These are phyloP conservation scores for Macrocentrus cingulum DNA, from an alignment of 1,140 invertebrate species.

Conservation along the genomic window DNA sequence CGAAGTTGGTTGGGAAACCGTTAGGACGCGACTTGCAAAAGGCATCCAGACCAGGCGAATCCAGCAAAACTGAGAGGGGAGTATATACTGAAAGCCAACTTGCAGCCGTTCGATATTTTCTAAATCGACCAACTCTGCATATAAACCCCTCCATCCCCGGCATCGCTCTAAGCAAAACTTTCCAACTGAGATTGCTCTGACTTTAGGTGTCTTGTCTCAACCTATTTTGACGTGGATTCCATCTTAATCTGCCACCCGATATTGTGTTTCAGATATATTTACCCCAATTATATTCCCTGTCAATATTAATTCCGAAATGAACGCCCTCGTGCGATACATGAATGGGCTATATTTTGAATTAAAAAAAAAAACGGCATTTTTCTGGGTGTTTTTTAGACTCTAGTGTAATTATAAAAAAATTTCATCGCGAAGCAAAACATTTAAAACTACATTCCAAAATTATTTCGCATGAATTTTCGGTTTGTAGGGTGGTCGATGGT, in stretches of 20 bases:
- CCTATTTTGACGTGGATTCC: conserved; percentile 4
- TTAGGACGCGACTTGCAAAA: conserved; percentile 14
- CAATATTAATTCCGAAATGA: background rate
- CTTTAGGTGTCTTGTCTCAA: conserved; percentile 1
- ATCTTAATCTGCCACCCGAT: conserved; percentile 12
- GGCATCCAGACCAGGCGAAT: conserved; percentile 19
- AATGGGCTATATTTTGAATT: too few species aligned
- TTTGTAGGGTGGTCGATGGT: too few species aligned
- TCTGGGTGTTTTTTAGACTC: too few species aligned
- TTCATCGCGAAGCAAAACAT: too few species aligned
- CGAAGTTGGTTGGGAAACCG: conserved; percentile 15
- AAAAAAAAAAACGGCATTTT: too few species aligned
- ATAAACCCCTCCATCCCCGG: background rate
- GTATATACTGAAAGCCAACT: too few species aligned
- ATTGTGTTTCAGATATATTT: background rate
- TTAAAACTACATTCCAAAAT: too few species aligned
- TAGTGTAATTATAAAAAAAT: too few species aligned
- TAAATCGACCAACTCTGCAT: conserved; percentile 17
- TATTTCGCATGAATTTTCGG: too few species aligned
- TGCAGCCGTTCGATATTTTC: conserved; percentile 21
- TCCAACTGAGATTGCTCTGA: conserved; percentile 22
- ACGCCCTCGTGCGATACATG: too few species aligned
- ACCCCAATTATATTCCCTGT: too few species aligned
- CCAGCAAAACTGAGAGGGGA: conserved; percentile 2
- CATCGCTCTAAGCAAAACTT: conserved; percentile 4